Conservation (phyloP, 2,888 invertebrate genomes). For the Oscheius myriophilus region DNA sequence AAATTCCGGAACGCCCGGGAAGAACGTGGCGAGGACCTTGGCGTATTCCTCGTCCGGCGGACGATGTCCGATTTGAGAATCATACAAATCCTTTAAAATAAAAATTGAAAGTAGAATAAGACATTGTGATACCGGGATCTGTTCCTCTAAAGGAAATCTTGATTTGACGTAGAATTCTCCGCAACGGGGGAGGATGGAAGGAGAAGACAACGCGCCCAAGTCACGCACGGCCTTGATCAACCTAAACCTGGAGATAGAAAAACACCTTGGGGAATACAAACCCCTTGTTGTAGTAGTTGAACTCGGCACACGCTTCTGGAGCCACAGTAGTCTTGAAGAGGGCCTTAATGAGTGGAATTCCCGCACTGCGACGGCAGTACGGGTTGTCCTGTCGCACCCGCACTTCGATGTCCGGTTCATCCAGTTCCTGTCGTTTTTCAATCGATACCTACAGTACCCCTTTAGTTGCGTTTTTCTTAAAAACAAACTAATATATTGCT, state of each 20-base stretch:
- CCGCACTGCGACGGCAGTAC: constrained; percentile 33
- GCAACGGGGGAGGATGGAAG: constrained; percentile 1
- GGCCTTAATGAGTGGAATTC: constrained; percentile 31
- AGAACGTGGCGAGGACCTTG: neutral
- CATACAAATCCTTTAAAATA: constrained; percentile 9
- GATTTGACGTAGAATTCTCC: constrained; percentile 14
- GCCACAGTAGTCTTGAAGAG: constrained; percentile 41
- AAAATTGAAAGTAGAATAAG: no score
- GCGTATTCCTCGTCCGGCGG: constrained; percentile 11
- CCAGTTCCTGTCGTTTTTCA: constrained; percentile 33
- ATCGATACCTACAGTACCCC: constrained; percentile 20
- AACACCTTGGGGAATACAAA: neutral
- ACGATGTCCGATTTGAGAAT: neutral
- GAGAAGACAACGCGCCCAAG: neutral
- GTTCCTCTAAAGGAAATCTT: constrained; percentile 4
- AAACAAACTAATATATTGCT: constrained; percentile 19
- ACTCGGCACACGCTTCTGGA: constrained; percentile 45
- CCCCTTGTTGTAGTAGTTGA: constrained; percentile 9
- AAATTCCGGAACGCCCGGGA: constrained; percentile 6
- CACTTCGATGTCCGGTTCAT: constrained; percentile 55
- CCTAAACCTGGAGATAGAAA: neutral
- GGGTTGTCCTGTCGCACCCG: constrained; percentile 42
- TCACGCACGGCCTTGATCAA: neutral
- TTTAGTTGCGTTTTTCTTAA: neutral
- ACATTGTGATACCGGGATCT: neutral